Conservation (phyloP, 2,888 invertebrate genomes). For the Ophonus ardosiacus region DNA sequence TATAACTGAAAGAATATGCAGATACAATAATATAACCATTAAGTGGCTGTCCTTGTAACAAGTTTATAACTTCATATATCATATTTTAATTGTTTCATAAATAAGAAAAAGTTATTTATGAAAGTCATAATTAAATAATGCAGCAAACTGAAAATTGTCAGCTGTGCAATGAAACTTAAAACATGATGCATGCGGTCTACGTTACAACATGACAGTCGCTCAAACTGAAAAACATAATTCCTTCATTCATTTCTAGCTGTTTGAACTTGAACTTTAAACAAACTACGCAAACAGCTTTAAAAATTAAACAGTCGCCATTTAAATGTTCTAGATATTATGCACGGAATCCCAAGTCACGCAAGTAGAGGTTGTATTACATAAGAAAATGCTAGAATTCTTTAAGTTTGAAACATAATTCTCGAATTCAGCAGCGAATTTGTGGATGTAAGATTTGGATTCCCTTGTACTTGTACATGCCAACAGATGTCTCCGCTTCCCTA, state of each 20-base stretch:
- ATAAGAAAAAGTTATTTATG: background rate
- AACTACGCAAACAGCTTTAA: background rate
- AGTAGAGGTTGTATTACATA: constrained; percentile 3
- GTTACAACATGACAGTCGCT: background rate
- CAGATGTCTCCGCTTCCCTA: constrained; percentile 60
- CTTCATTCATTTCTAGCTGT: background rate
- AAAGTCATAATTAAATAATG: background rate
- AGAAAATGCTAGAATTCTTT: constrained; percentile 13
- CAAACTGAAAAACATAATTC: background rate
- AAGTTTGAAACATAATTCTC: constrained; percentile 23
- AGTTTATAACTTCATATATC: too few relatives aligned
- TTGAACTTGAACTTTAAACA: constrained; percentile 22
- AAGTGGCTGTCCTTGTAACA: too few relatives aligned
- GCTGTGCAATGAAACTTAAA: constrained; percentile 21
- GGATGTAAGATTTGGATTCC: constrained; percentile 20
- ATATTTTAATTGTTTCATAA: too few relatives aligned
- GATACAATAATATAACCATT: too few relatives aligned
- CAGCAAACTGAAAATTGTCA: constrained; percentile 8
- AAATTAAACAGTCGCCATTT: constrained; percentile 1
- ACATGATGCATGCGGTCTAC: background rate
- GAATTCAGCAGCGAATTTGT: constrained; percentile 32
- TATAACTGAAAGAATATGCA: too few relatives aligned
- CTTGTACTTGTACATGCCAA: constrained; percentile 50
- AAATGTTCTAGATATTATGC: background rate
- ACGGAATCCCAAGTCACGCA: constrained; percentile 8